Base-by-base conservation (phyloP, 2,113 vertebrate genomes). In the Nothocercus julius region DNA sequence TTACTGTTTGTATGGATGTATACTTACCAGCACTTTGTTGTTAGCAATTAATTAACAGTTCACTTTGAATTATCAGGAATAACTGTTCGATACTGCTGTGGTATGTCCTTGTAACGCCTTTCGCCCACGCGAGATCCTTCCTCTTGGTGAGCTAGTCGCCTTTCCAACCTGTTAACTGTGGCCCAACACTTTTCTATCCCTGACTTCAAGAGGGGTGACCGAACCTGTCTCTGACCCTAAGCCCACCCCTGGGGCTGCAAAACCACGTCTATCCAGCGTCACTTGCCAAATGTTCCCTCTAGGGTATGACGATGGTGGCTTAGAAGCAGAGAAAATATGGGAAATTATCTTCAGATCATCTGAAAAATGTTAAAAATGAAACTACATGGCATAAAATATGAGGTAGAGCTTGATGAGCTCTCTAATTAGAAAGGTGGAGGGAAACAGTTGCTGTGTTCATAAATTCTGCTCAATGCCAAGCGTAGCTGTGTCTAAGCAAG, bases 71-170 rank as follows among this genome's bases (percentile, higher is more conserved):
- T 44, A 72, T 30, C 64, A 36, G 85, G 85, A 84, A 8, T 56
- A 58, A 77, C 2, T 61, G 80, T 53, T 47, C 24, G 7, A 19
- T 56, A 79, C 85, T 44, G 44, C 44, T 44, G 16, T 44, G 44
- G 44, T 44, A 16, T 44, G 45, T 68, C 78, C 82, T 17, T 40
- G 78, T 42, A 32, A 59, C 3, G 15, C 67, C 59, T 73, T 77
- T 74, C 4, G 1, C 20, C 44, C 20, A 0, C 1, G 16, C 8
- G 1, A 36, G 27, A 4, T 53, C 45, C 63, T 22, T 53, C n/a
- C 40, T 77, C 49, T 17, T 0, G 7, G 18, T 2, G 79, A 28
- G 87, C 47, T 4, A 3, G 30, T 27, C 30, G 5, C 1, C 19
- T 61, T 40, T 28, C 17, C 25, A n/a, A 54, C 38, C 44, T 1